phyloP scores from a whole-genome alignment of 2,797 vertebrate genomes.

The Chaunax sp. region DNA sequence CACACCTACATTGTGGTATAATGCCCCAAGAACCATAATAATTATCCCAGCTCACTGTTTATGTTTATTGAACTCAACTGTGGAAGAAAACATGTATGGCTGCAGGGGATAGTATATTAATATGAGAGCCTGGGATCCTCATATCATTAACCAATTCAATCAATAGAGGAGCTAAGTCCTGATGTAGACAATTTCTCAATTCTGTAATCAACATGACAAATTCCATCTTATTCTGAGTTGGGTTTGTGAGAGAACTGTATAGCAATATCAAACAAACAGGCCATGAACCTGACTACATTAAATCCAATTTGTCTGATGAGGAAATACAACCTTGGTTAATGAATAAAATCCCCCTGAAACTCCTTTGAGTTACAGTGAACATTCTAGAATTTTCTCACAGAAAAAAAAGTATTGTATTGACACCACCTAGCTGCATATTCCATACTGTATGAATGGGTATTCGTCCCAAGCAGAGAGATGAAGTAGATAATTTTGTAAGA shows the following conservation, averaged over 20 bases:
- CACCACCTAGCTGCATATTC: too few relatives aligned
- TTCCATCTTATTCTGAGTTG: background rate
- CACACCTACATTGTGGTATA: constrained; percentile 1
- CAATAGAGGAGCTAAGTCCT: constrained; percentile 3
- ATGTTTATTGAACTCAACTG: constrained; percentile 25
- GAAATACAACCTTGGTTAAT: constrained; percentile 17
- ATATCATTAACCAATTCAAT: constrained; percentile 14
- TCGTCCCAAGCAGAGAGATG: too few relatives aligned
- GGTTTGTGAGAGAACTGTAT: background rate
- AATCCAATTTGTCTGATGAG: constrained; percentile 13
- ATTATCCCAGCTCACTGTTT: constrained; percentile 43
- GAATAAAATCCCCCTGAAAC: constrained; percentile 17
- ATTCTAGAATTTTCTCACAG: constrained; percentile 12
- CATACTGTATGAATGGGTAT: too few relatives aligned
- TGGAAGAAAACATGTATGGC: constrained; percentile 26
- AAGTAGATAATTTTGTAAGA: too few relatives aligned
- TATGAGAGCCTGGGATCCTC: constrained; percentile 19
- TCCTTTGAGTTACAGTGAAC: constrained; percentile 1
- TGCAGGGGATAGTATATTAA: constrained; percentile 4
- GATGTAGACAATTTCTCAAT: constrained; percentile 2
- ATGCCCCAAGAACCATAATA: constrained; percentile 47
- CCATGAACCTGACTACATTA: background rate
- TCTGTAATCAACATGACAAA: background rate
- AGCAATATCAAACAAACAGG: background rate
- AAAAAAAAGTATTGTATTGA: too few relatives aligned